A percentile compares a stretch with the other conserved stretches of the same genome.
phyloP scores from a whole-genome alignment of 2,888 invertebrate species.

The Ferrisia virgata region DNA sequence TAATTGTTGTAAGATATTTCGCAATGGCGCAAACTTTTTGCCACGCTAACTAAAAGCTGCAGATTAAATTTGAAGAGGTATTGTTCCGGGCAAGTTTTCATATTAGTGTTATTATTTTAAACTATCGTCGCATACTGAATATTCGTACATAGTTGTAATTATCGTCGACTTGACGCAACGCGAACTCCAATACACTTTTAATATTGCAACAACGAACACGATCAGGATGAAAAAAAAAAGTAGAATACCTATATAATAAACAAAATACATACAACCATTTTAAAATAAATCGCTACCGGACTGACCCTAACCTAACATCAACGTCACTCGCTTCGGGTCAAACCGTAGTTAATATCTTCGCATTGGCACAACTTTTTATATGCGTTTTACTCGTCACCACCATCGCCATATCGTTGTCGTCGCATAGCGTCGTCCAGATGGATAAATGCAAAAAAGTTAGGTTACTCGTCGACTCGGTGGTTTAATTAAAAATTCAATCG shows the following conservation, averaged over 20 bases:
- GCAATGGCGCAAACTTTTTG: conserved; percentile 3
- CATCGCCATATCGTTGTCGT: too few species aligned
- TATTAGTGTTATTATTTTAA: not conserved
- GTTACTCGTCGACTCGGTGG: not conserved
- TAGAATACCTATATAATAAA: too few species aligned
- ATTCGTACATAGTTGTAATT: not conserved
- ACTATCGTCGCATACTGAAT: conserved; percentile 1
- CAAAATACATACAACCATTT: not conserved
- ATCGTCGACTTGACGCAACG: too few species aligned
- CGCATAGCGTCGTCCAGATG: not conserved
- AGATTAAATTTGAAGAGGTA: conserved; percentile 9
- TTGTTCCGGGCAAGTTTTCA: not conserved
- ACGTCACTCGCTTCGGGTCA: not conserved
- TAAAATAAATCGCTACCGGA: not conserved
- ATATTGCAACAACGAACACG: too few species aligned
- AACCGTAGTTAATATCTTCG: conserved; percentile 8
- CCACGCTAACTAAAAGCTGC: not conserved
- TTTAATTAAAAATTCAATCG: conserved; percentile 14
- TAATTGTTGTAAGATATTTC: conserved; percentile 25
- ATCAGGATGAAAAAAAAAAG: not conserved
- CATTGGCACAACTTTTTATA: not conserved
- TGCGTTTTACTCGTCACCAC: not conserved
- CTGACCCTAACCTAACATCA: too few species aligned
- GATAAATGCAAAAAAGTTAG: not conserved
- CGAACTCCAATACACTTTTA: too few species aligned